A percentile compares a stretch with the other conserved stretches of the same genome.
These are phyloP conservation scores for Epistrophe eligans DNA, from an alignment of 2,888 invertebrate genomes.

Conservation along the genomic window DNA sequence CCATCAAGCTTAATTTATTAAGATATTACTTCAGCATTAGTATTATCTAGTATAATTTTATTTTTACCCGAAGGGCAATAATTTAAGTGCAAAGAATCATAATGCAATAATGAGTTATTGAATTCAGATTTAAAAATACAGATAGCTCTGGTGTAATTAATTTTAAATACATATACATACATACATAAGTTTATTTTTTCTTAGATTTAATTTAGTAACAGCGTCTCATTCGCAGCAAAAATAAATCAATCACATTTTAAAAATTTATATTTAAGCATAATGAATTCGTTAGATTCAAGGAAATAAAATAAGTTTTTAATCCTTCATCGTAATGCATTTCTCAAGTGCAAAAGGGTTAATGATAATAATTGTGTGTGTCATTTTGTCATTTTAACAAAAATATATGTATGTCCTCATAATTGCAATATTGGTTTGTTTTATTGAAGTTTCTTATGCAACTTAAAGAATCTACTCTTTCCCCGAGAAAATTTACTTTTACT, in stretches of 20 bases:
- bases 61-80: conserved; percentile 5
- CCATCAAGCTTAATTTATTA: not conserved
- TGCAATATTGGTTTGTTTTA: conserved; percentile 16
- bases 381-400: conserved; percentile 69
- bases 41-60: not conserved
- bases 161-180: conserved; percentile 6
- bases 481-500: too few species aligned
- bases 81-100: conserved; percentile 66
- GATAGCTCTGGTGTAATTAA: conserved; percentile 53
- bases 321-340: conserved; percentile 38
- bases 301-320: conserved; percentile 54
- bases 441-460: not conserved
- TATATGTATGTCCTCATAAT: conserved; percentile 68
- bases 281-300: conserved; percentile 59
- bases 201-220: conserved; percentile 45
- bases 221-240: conserved; percentile 33
- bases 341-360: conserved; percentile 50
- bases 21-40: not conserved
- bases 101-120: conserved; percentile 70
- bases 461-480: too few species aligned
- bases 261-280: conserved; percentile 51
- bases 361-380: conserved; percentile 66
- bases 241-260: conserved; percentile 65
- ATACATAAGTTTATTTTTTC: conserved; percentile 44
- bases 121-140: conserved; percentile 29